Evolutionary conservation across 2,888 invertebrate species (phyloP).

Genomic region (Notocelia uddmanniana): DNA sequence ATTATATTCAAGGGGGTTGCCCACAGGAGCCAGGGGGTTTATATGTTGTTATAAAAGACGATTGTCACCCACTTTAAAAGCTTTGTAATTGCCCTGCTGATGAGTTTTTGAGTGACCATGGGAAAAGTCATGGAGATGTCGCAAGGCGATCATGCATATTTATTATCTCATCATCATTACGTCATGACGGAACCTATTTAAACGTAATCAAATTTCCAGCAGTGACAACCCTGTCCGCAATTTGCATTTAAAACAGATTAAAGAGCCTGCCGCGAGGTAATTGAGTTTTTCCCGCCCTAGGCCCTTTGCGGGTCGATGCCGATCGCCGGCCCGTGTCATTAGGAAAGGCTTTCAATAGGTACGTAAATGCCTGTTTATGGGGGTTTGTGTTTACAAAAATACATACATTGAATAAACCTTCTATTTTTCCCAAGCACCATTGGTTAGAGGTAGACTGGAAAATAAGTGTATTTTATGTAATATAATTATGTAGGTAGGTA

Average conservation of each 20-base stretch:
- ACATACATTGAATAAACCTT: too few species aligned
- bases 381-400: neutral
- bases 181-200: slow-evolving; percentile 10
- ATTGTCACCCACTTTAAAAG: too few species aligned
- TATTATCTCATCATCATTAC: slow-evolving; percentile 22
- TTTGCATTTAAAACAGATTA: slow-evolving; percentile 46
- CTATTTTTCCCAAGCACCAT: too few species aligned
- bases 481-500: too few species aligned
- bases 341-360: slow-evolving; percentile 23
- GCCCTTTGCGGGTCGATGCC: slow-evolving; percentile 26
- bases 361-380: slow-evolving; percentile 19
- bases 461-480: too few species aligned
- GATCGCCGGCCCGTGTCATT: slow-evolving; percentile 29
- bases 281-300: slow-evolving; percentile 40
- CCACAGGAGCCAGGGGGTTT: too few species aligned
- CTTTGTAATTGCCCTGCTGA: neutral
- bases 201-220: slow-evolving; percentile 18
- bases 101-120: neutral
- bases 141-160: slow-evolving; percentile 2
- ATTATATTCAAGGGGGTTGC: too few species aligned
- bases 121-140: neutral
- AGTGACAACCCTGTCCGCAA: slow-evolving; percentile 35
- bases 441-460: too few species aligned
- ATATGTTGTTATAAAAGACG: too few species aligned
- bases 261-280: slow-evolving; percentile 36